Evolutionary conservation across 2,888 invertebrate genomes (phyloP), one percentile per base, ranked within the genome.

Genomic region (Dinocampus coccinellae): DNA sequence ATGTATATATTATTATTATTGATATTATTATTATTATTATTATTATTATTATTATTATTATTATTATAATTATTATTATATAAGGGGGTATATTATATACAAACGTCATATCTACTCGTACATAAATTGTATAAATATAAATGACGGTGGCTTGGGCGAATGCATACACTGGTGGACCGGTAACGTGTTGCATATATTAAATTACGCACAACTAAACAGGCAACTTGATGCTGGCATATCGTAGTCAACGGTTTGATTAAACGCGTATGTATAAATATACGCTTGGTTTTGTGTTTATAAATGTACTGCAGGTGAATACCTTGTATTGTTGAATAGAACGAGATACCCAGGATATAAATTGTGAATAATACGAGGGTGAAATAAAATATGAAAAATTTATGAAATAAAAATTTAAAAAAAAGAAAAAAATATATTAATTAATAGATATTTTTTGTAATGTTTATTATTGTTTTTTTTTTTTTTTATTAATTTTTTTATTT

Each of bases 41-140:
- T 22, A 22, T 52, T n/a, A 61, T 34, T 13, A 24, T 36, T 61
- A n/a, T n/a, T n/a, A n/a, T n/a, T n/a, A n/a, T n/a, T n/a, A n/a
- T n/a, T n/a, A n/a, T n/a, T n/a, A n/a, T n/a, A n/a, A n/a, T n/a
- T 34, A 61, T 16, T 16, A 7, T 6, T 20, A 16, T 47, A 47
- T 7, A 47, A 47, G 16, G 20, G 20, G n/a, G n/a, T n/a, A n/a
- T n/a, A n/a, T n/a, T 3, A 47, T 16, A 47, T 47, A n/a, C 47
- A 20, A 47, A 47, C 47, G 47, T 47, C 47, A 47, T 47, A 47
- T 47, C 47, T 65, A 77, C 77, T 69, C 75, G 79, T 76, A 79
- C 81, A 83, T 82, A 82, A 82, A 83, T 81, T 81, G 79, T 82
- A 81, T 82, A 81, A 83, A 83, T 82, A 83, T 82, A 81, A 82